Percentiles rank a stretch among this genome's conserved stretches.
phyloP scores from a whole-genome alignment of 2,888 invertebrate species.

The Agrotis clavis region DNA sequence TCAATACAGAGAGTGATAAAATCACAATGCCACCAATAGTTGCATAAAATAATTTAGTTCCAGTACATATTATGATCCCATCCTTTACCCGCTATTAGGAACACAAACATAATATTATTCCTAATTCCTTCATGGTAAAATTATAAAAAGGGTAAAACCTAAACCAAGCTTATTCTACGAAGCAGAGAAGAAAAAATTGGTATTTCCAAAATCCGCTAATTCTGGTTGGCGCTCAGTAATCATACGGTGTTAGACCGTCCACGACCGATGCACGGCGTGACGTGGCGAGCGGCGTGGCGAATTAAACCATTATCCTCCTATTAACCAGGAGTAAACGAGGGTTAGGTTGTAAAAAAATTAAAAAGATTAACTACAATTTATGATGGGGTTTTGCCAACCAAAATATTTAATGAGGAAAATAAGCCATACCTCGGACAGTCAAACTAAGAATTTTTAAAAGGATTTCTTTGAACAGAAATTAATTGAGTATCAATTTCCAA shows the following conservation, averaged over 20 bases:
- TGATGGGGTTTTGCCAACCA: not conserved
- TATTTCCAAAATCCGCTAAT: conserved; percentile 40
- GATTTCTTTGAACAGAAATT: not conserved
- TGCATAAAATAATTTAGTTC: not conserved
- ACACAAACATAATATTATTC: not conserved
- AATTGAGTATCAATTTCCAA: not conserved
- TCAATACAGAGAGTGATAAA: not conserved
- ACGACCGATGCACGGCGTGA: conserved; percentile 10
- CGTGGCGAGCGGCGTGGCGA: conserved; percentile 6
- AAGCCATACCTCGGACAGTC: not conserved
- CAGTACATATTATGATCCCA: not conserved
- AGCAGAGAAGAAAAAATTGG: conserved; percentile 42
- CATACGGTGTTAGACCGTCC: conserved; percentile 23
- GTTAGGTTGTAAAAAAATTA: conserved; percentile 41
- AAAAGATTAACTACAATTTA: conserved; percentile 36
- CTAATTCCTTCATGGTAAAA: not conserved
- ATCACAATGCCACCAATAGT: too few species aligned
- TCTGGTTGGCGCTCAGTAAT: conserved; percentile 33
- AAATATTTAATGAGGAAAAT: not conserved
- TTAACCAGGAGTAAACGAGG: conserved; percentile 52
- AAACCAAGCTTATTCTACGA: conserved; percentile 38
- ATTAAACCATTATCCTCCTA: conserved; percentile 53
- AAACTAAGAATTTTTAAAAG: not conserved
- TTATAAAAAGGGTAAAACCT: not conserved
- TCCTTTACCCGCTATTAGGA: not conserved